Conservation (phyloP, 2,888 invertebrate species). For the Oscheius myriophilus region DNA sequence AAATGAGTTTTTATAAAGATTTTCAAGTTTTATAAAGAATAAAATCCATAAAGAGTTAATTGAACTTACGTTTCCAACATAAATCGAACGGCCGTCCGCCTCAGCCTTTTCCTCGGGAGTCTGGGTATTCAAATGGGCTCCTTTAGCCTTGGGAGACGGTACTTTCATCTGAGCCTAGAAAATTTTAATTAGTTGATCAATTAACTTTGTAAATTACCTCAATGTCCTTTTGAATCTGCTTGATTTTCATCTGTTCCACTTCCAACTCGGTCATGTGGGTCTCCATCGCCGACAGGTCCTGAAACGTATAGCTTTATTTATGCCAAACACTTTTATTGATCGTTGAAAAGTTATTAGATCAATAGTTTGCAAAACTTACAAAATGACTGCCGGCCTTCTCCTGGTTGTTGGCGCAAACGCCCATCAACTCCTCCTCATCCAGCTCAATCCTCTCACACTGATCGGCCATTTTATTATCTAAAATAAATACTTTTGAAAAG, state of each 20-base stretch:
- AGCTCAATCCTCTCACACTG: constrained; percentile 29
- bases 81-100: constrained; percentile 93
- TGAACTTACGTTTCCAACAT: constrained; percentile 76
- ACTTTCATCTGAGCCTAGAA: constrained; percentile 48
- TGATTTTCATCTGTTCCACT: constrained; percentile 97
- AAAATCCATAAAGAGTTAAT: background rate
- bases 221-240: constrained; percentile 96
- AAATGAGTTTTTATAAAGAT: background rate
- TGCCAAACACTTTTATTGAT: too few species aligned
- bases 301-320: background rate
- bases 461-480: constrained; percentile 19
- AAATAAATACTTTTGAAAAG: too few species aligned
- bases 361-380: constrained; percentile 25
- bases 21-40: too few species aligned
- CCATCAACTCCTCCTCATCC: constrained; percentile 44
- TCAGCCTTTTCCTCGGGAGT: constrained; percentile 97
- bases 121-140: constrained; percentile 73
- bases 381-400: constrained; percentile 49
- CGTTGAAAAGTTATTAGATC: too few species aligned
- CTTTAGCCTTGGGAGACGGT: constrained; percentile 35
- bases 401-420: constrained; percentile 28
- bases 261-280: constrained; percentile 98
- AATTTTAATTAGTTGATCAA: background rate
- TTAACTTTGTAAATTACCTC: constrained; percentile 80
- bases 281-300: constrained; percentile 93